A percentile compares a stretch with the other conserved stretches of the same genome.
These are phyloP conservation scores for Garra rufa DNA, from an alignment of 2,113 vertebrate genomes.

Conservation along the genomic window DNA sequence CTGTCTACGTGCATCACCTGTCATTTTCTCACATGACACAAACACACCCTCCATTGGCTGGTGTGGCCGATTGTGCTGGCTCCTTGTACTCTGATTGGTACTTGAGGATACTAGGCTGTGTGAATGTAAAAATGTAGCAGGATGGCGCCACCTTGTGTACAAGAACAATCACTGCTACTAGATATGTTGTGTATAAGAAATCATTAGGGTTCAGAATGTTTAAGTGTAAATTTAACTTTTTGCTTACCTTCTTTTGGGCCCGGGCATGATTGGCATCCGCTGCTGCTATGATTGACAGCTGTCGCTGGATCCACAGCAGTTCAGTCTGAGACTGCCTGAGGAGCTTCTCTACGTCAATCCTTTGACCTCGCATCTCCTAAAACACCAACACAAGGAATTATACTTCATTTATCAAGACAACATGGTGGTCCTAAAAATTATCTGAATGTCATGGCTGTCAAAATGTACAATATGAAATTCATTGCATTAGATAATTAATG, in stretches of 20 bases:
- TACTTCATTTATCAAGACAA: not conserved
- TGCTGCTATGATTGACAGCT: conserved; percentile 70
- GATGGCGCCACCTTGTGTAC: conserved; percentile 50
- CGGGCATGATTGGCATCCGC: conserved; percentile 65
- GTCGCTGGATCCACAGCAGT: conserved; percentile 80
- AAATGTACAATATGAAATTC: not conserved
- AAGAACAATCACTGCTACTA: not conserved
- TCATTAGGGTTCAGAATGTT: not conserved
- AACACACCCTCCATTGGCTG: conserved; percentile 51
- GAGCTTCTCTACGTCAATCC: conserved; percentile 66
- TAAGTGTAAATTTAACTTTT: not conserved
- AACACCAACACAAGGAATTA: not conserved
- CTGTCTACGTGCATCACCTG: conserved; percentile 54
- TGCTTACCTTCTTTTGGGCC: conserved; percentile 73
- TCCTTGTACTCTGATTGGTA: conserved; percentile 36
- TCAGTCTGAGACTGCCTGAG: conserved; percentile 77
- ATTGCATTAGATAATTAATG: not conserved
- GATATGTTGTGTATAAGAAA: not conserved
- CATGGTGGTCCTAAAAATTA: not conserved
- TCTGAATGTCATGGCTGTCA: not conserved
- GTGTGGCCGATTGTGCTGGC: conserved; percentile 19
- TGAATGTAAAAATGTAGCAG: conserved; percentile 23
- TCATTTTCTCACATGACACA: conserved; percentile 34
- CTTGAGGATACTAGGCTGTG: not conserved
- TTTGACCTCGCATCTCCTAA: conserved; percentile 70